Base-by-base conservation (phyloP, 2,113 vertebrate species). In the Ophiodon elongatus region DNA sequence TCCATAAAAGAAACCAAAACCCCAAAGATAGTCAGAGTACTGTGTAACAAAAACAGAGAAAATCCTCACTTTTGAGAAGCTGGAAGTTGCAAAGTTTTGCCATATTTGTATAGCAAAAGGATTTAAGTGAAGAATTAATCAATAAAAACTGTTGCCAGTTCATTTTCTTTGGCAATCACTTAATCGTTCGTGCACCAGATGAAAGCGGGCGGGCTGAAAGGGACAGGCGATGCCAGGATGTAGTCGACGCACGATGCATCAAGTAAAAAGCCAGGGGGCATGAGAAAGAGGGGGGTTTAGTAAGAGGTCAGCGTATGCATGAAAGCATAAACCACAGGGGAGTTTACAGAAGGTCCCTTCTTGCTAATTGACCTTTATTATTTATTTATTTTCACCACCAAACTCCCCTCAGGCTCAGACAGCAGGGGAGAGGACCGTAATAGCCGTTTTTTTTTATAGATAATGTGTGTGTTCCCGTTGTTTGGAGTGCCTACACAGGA, bases 391-490 rank as follows among this genome's bases (percentile, higher is more conserved):
- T 64, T 67, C 23, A 13, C 68, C 9, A 39, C 52, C 59, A 37
- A 76, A 79, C 47, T 77, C 70, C 50, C 66, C 60, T 45, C 60
- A 78, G 79, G 67, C 27, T 72, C 11, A 54, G 33, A 45, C 19
- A 71, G 56, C 39, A 71, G 70, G 47, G 25, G 71, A 72, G 70
- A 29, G 41, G 39, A 45, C 10, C 75, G 25, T 90, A 89, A 91
- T 88, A 84, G 84, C 64, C 65, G 56, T 1, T 1, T 78, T 89
- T 85, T 88, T 86, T 77, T 84, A 73, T 67, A 79, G 72, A 87
- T 89, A 87, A 85, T 72, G 90, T 82, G 88, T 87, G 91, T 88
- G 80, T 83, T 89, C 86, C 86, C 45, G 47, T 87, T 90, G 82
- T 92, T 90, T 76, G 80, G 82, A 79, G 82, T 76, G 75, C 83